Evolutionary conservation across 2,888 invertebrate genomes (phyloP).

Genomic region (Brachynemurus nebulosus): DNA sequence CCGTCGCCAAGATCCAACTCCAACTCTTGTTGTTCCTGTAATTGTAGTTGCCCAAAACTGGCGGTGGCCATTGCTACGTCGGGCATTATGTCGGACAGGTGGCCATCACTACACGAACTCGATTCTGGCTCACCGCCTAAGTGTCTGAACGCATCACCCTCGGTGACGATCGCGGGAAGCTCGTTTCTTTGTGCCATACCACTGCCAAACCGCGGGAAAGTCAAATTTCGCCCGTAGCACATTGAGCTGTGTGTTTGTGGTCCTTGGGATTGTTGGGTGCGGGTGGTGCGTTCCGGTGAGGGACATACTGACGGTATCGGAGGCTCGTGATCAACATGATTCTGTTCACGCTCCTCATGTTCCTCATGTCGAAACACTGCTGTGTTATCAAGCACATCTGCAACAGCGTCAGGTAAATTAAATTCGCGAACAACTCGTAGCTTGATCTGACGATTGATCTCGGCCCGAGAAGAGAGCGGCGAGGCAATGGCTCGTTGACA

Average conservation of each 20-base stretch:
- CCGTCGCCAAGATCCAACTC: slow-evolving; percentile 81
- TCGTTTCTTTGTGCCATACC: slow-evolving; percentile 36
- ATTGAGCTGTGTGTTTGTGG: slow-evolving; percentile 26
- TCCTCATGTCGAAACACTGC: slow-evolving; percentile 24
- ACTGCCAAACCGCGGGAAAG: slow-evolving; percentile 39
- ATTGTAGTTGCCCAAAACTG: slow-evolving; percentile 52
- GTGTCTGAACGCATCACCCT: slow-evolving; percentile 36
- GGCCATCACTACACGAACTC: slow-evolving; percentile 50
- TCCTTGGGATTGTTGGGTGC: slow-evolving; percentile 15
- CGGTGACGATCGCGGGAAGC: slow-evolving; percentile 49
- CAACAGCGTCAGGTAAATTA: slow-evolving; percentile 80
- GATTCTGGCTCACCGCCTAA: slow-evolving; percentile 33
- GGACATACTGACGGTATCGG: slow-evolving; percentile 9
- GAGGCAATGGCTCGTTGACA: slow-evolving; percentile 65
- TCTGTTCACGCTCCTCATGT: slow-evolving; percentile 24
- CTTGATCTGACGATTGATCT: slow-evolving; percentile 64
- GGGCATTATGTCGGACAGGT: slow-evolving; percentile 72
- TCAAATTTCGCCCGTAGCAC: slow-evolving; percentile 46
- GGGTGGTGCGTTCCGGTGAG: slow-evolving; percentile 17
- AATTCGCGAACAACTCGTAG: slow-evolving; percentile 87
- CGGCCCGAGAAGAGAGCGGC: slow-evolving; percentile 60
- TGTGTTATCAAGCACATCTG: slow-evolving; percentile 54
- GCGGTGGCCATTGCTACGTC: slow-evolving; percentile 88
- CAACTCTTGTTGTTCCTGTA: slow-evolving; percentile 45
- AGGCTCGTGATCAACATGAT: slow-evolving; percentile 19